These are phyloP conservation scores for Falco berigora DNA, from an alignment of 2,797 vertebrate genomes.

Conservation along the genomic window DNA sequence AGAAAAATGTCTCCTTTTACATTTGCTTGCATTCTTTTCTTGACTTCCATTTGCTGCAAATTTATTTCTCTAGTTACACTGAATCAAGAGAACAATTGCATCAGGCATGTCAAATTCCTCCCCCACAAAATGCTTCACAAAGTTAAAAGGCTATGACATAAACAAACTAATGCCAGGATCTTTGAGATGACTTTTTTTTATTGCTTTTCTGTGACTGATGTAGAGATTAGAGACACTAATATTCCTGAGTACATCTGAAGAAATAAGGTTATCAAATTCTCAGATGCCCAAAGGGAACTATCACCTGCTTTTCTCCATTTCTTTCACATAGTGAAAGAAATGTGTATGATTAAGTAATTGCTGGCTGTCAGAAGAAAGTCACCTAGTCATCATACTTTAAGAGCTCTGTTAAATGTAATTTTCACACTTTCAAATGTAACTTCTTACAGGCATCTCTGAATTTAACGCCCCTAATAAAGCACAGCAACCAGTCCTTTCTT, in stretches of 20 bases:
- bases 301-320: constrained; percentile 20
- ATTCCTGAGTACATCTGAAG: constrained; percentile 14
- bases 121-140: constrained; percentile 4
- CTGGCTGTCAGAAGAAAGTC: neutral
- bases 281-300: neutral
- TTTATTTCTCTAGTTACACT: constrained; percentile 23
- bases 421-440: constrained; percentile 2
- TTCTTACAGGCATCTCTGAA: neutral
- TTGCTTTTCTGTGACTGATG: constrained; percentile 15
- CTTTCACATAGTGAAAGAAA: constrained; percentile 19
- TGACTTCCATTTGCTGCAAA: constrained; percentile 16
- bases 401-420: neutral
- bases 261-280: constrained; percentile 28
- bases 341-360: constrained; percentile 49
- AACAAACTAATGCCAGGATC: constrained; percentile 3
- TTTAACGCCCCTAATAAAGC: neutral
- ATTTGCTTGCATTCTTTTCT: constrained; percentile 21
- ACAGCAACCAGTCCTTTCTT: neutral
- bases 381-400: neutral
- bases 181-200: neutral
- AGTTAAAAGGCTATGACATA: constrained; percentile 27
- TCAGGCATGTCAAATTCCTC: constrained; percentile 33
- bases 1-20: constrained; percentile 25
- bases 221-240: constrained; percentile 1
- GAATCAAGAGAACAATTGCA: constrained; percentile 39